phyloP scores from a whole-genome alignment of 2,113 vertebrate genomes.

The Anhinga anhinga region DNA sequence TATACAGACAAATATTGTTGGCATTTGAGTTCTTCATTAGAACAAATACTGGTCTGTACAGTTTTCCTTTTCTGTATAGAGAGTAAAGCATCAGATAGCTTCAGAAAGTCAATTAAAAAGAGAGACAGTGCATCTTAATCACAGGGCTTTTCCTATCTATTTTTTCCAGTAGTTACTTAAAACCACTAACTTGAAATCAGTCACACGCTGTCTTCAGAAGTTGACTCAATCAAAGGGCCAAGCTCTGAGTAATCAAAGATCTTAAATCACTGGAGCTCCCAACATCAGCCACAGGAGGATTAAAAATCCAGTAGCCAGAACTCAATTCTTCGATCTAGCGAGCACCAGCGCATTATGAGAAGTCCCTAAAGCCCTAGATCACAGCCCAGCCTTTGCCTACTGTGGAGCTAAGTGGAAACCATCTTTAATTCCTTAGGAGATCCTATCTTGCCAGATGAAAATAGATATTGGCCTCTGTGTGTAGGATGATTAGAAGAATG shows the following conservation, averaged over 20 bases:
- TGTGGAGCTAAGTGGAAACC: conserved; percentile 82
- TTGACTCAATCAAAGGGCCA: conserved; percentile 95
- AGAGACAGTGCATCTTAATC: conserved; percentile 72
- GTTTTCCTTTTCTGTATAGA: conserved; percentile 22
- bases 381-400: conserved; percentile 85
- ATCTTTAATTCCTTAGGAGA: conserved; percentile 97
- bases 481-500: conserved; percentile 95
- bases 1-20: background rate
- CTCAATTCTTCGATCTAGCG: conserved; percentile 90
- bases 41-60: conserved; percentile 8
- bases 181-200: conserved; percentile 84
- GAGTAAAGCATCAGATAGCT: conserved; percentile 63
- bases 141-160: conserved; percentile 74
- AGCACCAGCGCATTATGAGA: conserved; percentile 89
- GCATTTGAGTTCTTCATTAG: conserved; percentile 50
- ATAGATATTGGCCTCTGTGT: conserved; percentile 95
- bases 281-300: conserved; percentile 94
- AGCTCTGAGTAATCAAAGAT: conserved; percentile 96
- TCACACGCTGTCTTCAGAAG: conserved; percentile 85
- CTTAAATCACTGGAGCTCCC: conserved; percentile 95
- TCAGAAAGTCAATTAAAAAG: conserved; percentile 78
- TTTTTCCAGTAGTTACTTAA: conserved; percentile 78
- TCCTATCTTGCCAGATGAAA: conserved; percentile 96
- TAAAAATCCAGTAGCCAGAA: conserved; percentile 99
- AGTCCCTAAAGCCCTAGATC: conserved; percentile 95